A percentile compares a stretch with the other conserved stretches of the same genome.
These are phyloP conservation scores for Cinclus cinclus DNA, from an alignment of 2,113 vertebrate species.

Conservation along the genomic window DNA sequence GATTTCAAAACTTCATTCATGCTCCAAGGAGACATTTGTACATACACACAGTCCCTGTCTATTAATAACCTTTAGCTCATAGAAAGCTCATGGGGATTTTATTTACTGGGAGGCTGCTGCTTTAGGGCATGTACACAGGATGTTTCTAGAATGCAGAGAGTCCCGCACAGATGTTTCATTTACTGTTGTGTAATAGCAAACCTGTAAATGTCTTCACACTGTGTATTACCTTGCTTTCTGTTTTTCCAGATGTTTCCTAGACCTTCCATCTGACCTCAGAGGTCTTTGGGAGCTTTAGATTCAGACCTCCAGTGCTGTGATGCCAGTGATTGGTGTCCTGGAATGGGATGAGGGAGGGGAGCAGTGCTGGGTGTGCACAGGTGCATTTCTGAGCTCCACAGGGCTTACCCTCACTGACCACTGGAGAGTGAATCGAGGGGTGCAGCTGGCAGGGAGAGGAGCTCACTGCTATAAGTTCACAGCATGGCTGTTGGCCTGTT, in stretches of 20 bases:
- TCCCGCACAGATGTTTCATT: background rate
- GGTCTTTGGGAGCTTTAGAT: background rate
- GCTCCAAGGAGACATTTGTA: background rate
- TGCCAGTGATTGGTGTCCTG: background rate
- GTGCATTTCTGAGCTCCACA: background rate
- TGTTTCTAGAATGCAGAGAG: background rate
- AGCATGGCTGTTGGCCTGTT: background rate
- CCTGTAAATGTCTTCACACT: background rate
- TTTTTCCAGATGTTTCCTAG: background rate
- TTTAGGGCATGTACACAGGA: background rate
- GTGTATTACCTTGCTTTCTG: background rate
- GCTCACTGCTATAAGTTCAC: background rate
- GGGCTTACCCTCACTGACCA: rapidly evolving
- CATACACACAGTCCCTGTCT: background rate
- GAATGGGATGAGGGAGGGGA: rapidly evolving
- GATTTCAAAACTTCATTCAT: background rate
- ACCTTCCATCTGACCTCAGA: background rate
- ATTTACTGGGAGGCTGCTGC: background rate
- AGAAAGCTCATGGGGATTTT: background rate
- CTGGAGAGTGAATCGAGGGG: background rate
- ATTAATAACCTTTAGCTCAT: background rate
- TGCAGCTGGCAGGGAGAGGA: background rate
- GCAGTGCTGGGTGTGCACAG: background rate
- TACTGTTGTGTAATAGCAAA: background rate
- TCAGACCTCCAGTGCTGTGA: rapidly evolving